These are phyloP conservation scores for Eristalis arbustorum DNA, from an alignment of 2,888 invertebrate species.

Conservation along the genomic window DNA sequence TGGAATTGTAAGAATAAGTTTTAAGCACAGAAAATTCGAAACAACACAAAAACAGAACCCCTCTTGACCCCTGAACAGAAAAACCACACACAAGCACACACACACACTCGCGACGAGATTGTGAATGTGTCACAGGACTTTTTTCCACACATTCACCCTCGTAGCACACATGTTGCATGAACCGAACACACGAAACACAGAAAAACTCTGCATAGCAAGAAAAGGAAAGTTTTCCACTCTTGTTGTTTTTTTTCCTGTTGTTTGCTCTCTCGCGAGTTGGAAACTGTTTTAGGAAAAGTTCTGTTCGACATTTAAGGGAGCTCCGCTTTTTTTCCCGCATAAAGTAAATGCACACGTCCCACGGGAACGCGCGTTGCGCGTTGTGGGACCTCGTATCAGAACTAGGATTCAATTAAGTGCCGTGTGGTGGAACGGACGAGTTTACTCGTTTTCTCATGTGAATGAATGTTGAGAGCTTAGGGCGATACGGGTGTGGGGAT, in stretches of 20 bases:
- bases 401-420: conserved; percentile 41
- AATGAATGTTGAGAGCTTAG: conserved; percentile 16
- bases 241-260: background rate
- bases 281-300: conserved; percentile 38
- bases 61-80: background rate
- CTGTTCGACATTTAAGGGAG: conserved; percentile 36
- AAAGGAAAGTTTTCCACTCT: conserved; percentile 32
- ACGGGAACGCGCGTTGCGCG: background rate
- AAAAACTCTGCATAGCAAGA: background rate
- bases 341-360: conserved; percentile 18
- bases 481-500: background rate
- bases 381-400: background rate
- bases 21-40: background rate
- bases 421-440: conserved; percentile 2
- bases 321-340: background rate
- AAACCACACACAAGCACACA: background rate
- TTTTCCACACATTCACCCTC: conserved; percentile 7
- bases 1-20: conserved; percentile 92
- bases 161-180: conserved; percentile 53
- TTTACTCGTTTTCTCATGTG: background rate
- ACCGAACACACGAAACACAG: background rate
- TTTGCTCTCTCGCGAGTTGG: background rate
- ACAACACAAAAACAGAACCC: no score
- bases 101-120: background rate
- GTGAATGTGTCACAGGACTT: conserved; percentile 9